Percentiles rank a stretch among this genome's conserved stretches.
phyloP scores from a whole-genome alignment of 1,140 invertebrate genomes.

The Apis florea region DNA sequence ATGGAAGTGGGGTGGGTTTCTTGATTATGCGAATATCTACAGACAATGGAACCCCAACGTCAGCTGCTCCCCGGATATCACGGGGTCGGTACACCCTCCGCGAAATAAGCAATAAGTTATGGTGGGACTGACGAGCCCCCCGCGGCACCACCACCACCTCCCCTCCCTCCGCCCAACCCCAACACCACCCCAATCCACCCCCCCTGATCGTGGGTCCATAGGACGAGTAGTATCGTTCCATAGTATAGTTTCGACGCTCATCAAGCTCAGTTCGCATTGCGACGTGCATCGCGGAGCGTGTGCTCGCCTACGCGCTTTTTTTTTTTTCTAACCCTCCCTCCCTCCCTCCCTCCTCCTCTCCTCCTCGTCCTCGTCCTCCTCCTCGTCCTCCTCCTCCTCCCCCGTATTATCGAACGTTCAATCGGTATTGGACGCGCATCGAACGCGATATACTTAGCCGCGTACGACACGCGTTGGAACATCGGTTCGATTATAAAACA shows the following conservation, averaged over 20 bases:
- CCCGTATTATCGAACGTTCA: constrained; percentile 34
- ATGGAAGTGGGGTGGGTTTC: constrained; percentile 55
- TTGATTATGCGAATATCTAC: constrained; percentile 78
- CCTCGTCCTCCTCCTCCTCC: neutral
- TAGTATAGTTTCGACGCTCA: constrained; percentile 65
- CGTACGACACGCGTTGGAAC: neutral
- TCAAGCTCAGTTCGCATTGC: constrained; percentile 66
- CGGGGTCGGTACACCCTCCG: constrained; percentile 64
- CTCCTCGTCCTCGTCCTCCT: neutral
- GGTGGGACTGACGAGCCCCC: constrained; percentile 71
- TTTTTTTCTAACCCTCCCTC: constrained; percentile 9
- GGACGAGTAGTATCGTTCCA: constrained; percentile 61
- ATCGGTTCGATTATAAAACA: neutral
- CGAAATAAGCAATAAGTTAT: constrained; percentile 80
- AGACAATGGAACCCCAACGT: constrained; percentile 74
- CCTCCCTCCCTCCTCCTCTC: neutral
- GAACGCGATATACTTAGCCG: neutral
- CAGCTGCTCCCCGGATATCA: constrained; percentile 74
- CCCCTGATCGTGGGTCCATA: constrained; percentile 55
- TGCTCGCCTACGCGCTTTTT: constrained; percentile 12
- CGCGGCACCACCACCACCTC: neutral
- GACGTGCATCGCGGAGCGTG: constrained; percentile 62
- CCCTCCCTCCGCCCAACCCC: constrained; percentile 19
- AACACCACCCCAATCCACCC: constrained; percentile 18
- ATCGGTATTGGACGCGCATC: neutral